Evolutionary conservation across 2,797 vertebrate species (phyloP).

Genomic region (Anguilla obscura): DNA sequence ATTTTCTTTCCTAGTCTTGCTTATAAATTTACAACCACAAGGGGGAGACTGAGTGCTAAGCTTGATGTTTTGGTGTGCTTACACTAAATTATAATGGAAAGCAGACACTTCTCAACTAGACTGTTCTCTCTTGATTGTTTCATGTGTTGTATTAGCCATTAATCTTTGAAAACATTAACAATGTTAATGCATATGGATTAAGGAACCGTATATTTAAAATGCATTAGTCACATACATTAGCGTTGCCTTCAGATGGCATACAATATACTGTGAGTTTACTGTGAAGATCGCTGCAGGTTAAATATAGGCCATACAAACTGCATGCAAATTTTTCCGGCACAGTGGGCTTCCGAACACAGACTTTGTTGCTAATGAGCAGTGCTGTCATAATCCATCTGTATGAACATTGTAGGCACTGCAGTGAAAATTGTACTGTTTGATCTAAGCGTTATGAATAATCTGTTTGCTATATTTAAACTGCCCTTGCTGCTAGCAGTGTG

Average conservation of each 20-base stretch:
- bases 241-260: neutral
- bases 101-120: neutral
- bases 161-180: neutral
- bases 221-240: neutral
- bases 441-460: neutral
- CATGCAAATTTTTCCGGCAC: neutral
- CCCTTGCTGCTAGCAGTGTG: neutral
- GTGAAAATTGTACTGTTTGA: neutral
- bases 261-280: neutral
- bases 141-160: neutral
- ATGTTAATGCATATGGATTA: neutral
- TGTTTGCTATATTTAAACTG: neutral
- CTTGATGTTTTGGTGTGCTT: neutral
- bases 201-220: neutral
- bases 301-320: neutral
- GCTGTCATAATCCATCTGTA: neutral
- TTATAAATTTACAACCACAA: neutral
- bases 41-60: constrained; percentile 23
- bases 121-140: neutral
- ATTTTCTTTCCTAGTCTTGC: neutral
- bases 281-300: neutral
- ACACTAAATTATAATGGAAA: neutral
- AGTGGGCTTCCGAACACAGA: neutral
- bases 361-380: neutral
- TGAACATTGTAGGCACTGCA: neutral